Percentiles rank a stretch among this genome's conserved stretches.
Evolutionary conservation across 2,797 vertebrate species (phyloP).

Genomic region (Molothrus ater): DNA sequence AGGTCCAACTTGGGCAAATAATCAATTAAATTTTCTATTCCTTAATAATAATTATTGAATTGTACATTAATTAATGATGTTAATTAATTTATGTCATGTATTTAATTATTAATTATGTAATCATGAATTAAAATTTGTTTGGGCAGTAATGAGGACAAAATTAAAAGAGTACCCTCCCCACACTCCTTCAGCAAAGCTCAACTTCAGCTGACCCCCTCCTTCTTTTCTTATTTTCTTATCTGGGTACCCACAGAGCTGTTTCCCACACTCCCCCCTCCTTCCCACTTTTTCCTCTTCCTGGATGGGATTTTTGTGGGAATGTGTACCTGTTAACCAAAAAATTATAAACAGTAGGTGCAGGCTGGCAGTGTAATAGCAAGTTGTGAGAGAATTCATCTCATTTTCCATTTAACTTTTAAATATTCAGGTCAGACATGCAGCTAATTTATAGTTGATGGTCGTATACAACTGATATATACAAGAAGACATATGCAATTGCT

Average conservation of each 20-base stretch:
- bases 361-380: not conserved
- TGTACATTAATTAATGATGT: too few species aligned
- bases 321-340: not conserved
- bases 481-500: not conserved
- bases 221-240: not conserved
- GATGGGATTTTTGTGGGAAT: not conserved
- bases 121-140: not conserved
- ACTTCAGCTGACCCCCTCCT: accelerated
- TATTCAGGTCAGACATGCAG: not conserved
- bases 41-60: not conserved
- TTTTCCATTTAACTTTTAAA: not conserved
- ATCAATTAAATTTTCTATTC: not conserved
- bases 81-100: accelerated
- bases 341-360: not conserved
- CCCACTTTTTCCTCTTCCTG: not conserved
- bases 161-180: not conserved
- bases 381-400: not conserved
- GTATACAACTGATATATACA: not conserved
- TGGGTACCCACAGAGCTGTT: not conserved
- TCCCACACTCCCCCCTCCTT: accelerated
- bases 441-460: not conserved
- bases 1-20: not conserved
- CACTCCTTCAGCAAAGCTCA: not conserved
- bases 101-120: not conserved
- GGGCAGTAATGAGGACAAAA: not conserved